These are phyloP conservation scores for Zaprionus gabonicus DNA, from an alignment of 1,140 invertebrate genomes.

Conservation along the genomic window DNA sequence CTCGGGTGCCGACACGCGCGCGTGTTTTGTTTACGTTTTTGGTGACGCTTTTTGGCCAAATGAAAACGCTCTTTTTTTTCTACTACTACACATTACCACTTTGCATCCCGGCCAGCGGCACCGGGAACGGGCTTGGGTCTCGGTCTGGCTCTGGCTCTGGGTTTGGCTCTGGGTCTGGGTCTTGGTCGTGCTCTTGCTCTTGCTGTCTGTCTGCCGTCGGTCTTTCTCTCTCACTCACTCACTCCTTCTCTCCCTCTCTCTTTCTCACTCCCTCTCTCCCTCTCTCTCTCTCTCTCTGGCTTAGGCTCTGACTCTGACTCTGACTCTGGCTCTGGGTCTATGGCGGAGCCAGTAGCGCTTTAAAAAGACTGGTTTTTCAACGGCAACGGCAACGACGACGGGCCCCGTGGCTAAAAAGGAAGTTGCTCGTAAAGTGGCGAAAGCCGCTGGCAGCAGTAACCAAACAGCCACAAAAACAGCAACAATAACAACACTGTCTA, in stretches of 20 bases:
- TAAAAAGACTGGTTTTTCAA: constrained; percentile 60
- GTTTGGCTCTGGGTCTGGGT: constrained; percentile 3
- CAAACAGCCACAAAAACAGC: constrained; percentile 33
- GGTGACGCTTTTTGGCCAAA: constrained; percentile 44
- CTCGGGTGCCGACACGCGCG: constrained; percentile 24
- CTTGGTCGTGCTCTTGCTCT: background rate
- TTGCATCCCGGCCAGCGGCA: background rate
- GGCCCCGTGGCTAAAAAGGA: constrained; percentile 71
- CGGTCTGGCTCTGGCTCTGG: constrained; percentile 11
- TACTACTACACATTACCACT: background rate
- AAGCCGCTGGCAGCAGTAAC: constrained; percentile 54
- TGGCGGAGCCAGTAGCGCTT: constrained; percentile 19
- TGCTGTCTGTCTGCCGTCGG: background rate
- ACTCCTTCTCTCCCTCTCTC: background rate
- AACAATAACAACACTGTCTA: constrained; percentile 29
- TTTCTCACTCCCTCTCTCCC: background rate
- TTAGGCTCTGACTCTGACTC: constrained; percentile 21
- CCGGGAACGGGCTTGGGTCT: constrained; percentile 17
- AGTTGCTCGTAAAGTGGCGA: constrained; percentile 80
- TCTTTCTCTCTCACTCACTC: background rate
- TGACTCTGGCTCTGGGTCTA: constrained; percentile 33
- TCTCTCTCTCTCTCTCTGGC: background rate
- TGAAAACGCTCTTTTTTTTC: constrained; percentile 27
- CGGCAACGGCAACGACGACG: constrained; percentile 35
- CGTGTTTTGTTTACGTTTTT: constrained; percentile 70